phyloP scores from a whole-genome alignment of 2,888 invertebrate species.

The Xanthia icteritia region DNA sequence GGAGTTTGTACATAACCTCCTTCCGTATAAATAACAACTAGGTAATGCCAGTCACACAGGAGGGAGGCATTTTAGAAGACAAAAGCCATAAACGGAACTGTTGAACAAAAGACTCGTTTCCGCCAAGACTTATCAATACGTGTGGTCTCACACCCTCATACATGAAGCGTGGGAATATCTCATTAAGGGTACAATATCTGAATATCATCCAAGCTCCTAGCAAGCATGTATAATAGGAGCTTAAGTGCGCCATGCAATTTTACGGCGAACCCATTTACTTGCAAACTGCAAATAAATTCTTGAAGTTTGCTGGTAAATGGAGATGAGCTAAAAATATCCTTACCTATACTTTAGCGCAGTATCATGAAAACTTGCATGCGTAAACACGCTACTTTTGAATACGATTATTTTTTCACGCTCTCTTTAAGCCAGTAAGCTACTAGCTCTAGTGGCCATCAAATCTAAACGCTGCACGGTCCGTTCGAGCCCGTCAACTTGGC shows the following conservation, averaged over 20 bases:
- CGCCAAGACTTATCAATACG: slow-evolving; percentile 22
- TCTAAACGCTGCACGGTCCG: slow-evolving; percentile 71
- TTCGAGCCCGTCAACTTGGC: slow-evolving; percentile 73
- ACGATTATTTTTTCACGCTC: not conserved
- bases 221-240: slow-evolving; percentile 10
- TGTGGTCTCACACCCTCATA: slow-evolving; percentile 50
- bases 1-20: no score
- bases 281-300: slow-evolving; percentile 27
- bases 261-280: slow-evolving; percentile 13
- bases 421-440: slow-evolving; percentile 31
- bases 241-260: slow-evolving; percentile 26
- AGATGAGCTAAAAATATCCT: slow-evolving; percentile 9
- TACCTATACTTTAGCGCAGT: not conserved
- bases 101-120: slow-evolving; percentile 43
- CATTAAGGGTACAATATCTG: slow-evolving; percentile 26
- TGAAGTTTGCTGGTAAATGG: slow-evolving; percentile 9
- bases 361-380: not conserved
- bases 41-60: not conserved
- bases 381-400: not conserved
- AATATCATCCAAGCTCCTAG: slow-evolving; percentile 9
- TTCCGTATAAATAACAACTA: not conserved
- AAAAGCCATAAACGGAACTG: slow-evolving; percentile 3
- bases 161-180: slow-evolving; percentile 32
- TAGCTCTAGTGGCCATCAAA: slow-evolving; percentile 40
- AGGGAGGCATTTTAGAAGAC: slow-evolving; percentile 7